These are phyloP conservation scores for Psittacula cyanocephala DNA, from an alignment of 2,113 vertebrate genomes.

Conservation along the genomic window DNA sequence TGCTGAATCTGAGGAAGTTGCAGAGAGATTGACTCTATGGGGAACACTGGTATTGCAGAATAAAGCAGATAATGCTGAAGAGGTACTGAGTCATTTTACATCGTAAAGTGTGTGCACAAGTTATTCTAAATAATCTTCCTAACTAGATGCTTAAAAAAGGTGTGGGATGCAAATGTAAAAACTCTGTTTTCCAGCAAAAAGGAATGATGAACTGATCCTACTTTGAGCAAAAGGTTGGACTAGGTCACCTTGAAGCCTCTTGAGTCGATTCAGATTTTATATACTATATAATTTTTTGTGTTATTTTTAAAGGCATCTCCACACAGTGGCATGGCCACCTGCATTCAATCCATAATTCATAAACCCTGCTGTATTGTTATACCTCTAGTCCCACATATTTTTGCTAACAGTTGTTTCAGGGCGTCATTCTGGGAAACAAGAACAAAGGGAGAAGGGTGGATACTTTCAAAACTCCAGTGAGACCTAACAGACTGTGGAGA, in stretches of 20 bases:
- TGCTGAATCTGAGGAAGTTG: constrained; percentile 80
- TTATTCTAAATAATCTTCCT: background rate
- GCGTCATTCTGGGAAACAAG: background rate
- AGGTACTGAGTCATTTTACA: constrained; percentile 60
- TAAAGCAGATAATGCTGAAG: constrained; percentile 76
- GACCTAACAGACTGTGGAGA: background rate
- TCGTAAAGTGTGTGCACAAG: background rate
- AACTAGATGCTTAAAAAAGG: background rate
- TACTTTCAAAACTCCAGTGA: background rate
- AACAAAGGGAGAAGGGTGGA: background rate
- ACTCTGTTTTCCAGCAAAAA: background rate
- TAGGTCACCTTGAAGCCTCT: background rate
- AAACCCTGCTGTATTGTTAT: background rate
- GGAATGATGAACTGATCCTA: background rate
- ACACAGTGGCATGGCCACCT: background rate
- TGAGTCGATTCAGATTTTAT: background rate
- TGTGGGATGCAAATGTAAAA: background rate
- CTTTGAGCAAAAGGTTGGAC: background rate
- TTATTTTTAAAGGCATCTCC: background rate
- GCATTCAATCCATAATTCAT: background rate
- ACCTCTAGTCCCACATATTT: background rate
- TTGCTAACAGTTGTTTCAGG: background rate
- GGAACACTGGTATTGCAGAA: constrained; percentile 81
- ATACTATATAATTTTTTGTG: background rate
- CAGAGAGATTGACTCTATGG: constrained; percentile 83